phyloP scores from a whole-genome alignment of 2,113 vertebrate genomes.

The Podilymbus podiceps region DNA sequence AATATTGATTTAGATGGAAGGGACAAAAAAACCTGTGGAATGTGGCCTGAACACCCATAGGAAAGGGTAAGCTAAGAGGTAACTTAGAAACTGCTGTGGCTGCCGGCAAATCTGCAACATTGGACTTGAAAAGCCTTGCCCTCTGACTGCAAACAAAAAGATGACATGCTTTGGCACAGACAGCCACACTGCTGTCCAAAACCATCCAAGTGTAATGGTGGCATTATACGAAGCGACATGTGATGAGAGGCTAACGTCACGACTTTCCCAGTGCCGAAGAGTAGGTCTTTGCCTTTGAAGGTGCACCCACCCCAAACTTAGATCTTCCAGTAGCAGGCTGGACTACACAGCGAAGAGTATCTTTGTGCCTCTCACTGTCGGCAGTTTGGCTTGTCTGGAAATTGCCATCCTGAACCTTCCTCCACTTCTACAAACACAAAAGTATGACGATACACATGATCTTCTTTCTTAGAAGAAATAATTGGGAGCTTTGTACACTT shows the following conservation, averaged over 20 bases:
- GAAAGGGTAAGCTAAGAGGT: no score
- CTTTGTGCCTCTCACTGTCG: not conserved
- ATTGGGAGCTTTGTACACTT: not conserved
- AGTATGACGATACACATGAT: not conserved
- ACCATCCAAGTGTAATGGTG: rapidly evolving
- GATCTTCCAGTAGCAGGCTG: not conserved
- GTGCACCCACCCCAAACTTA: not conserved
- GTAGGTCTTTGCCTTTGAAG: not conserved
- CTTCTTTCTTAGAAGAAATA: not conserved
- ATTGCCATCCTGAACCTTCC: not conserved
- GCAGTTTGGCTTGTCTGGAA: not conserved
- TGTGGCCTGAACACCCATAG: not conserved
- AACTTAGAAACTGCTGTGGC: not conserved
- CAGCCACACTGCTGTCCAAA: not conserved
- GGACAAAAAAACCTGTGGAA: not conserved
- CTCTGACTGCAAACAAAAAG: not conserved
- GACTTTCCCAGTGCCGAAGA: rapidly evolving
- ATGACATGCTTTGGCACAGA: not conserved
- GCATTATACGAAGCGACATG: rapidly evolving
- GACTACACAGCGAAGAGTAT: not conserved
- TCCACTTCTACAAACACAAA: not conserved
- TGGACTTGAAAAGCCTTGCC: not conserved
- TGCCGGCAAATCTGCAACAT: not conserved
- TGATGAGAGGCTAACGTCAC: not conserved
- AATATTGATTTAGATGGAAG: not conserved